Evolutionary conservation across 2,888 invertebrate genomes (phyloP).

Genomic region (Eulithis prunata): DNA sequence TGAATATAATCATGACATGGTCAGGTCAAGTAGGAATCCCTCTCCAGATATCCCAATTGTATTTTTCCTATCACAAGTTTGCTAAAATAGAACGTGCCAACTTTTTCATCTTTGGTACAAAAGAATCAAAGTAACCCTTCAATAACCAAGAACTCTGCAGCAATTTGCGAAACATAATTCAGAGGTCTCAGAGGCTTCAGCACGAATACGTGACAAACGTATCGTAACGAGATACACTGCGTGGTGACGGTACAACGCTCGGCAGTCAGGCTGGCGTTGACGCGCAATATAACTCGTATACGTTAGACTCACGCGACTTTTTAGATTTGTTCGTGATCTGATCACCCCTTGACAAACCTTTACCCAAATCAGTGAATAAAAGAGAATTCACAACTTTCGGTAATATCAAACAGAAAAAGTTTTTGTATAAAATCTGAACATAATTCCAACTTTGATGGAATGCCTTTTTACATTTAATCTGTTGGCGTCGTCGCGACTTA

Average conservation of each 20-base stretch:
- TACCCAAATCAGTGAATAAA: conserved; percentile 51
- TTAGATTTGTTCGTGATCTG: too few species aligned
- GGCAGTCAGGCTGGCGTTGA: too few species aligned
- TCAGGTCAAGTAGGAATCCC: too few species aligned
- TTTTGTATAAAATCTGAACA: conserved; percentile 54
- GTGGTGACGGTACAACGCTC: too few species aligned
- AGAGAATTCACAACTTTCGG: conserved; percentile 55
- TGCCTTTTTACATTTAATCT: conserved; percentile 1
- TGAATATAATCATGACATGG: too few species aligned
- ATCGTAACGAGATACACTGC: too few species aligned
- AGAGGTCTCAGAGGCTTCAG: too few species aligned
- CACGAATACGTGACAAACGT: too few species aligned
- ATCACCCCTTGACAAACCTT: conserved; percentile 42
- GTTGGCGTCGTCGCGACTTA: too few species aligned
- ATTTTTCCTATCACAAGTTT: neutral
- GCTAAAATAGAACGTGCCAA: conserved; percentile 4
- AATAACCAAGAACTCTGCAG: conserved; percentile 32
- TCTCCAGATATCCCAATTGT: neutral
- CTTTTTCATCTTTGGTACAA: conserved; percentile 27
- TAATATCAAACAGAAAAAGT: conserved; percentile 60
- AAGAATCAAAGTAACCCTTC: conserved; percentile 35
- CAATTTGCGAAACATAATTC: conserved; percentile 53
- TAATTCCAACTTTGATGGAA: conserved; percentile 36
- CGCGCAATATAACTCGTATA: too few species aligned
- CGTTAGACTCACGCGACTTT: too few species aligned